Evolutionary conservation across 2,888 invertebrate genomes (phyloP).

Genomic region (Drosophila tripunctata): DNA sequence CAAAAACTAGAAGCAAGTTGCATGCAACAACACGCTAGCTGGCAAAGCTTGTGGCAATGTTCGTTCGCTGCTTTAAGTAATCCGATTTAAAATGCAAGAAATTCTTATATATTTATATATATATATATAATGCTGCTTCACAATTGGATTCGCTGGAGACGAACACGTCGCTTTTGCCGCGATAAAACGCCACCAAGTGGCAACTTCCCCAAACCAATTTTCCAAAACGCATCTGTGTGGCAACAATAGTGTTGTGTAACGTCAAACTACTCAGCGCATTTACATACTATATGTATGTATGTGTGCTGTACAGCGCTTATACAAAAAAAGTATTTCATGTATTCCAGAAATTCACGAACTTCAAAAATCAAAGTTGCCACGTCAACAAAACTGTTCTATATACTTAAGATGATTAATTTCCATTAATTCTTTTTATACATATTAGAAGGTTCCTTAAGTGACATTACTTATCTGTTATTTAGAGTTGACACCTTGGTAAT

Average conservation of each 20-base stretch:
- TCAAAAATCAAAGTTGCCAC: no score
- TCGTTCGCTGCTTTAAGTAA: conserved; percentile 68
- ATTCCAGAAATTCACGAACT: background rate
- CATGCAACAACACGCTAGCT: conserved; percentile 5
- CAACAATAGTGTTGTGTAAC: conserved; percentile 62
- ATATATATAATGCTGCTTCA: conserved; percentile 45
- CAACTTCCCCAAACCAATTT: background rate
- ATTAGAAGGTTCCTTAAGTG: no score
- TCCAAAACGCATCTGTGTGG: background rate
- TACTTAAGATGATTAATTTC: no score
- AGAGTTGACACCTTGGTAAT: no score
- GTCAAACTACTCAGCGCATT: conserved; percentile 55
- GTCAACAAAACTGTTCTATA: no score
- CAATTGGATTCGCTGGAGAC: conserved; percentile 69
- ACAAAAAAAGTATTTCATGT: no score
- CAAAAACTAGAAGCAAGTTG: background rate
- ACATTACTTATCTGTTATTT: no score
- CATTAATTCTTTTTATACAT: no score
- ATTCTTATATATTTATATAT: conserved; percentile 35
- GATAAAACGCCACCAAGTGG: background rate
- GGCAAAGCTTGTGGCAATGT: conserved; percentile 25
- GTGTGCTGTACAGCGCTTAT: no score
- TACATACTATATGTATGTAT: no score
- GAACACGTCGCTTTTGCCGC: conserved; percentile 63
- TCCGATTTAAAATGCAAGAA: conserved; percentile 77